Evolutionary conservation across 2,113 vertebrate genomes (phyloP), one percentile per base, ranked within the genome.

Genomic region (Sinocyclocheilus anshuiensis): DNA sequence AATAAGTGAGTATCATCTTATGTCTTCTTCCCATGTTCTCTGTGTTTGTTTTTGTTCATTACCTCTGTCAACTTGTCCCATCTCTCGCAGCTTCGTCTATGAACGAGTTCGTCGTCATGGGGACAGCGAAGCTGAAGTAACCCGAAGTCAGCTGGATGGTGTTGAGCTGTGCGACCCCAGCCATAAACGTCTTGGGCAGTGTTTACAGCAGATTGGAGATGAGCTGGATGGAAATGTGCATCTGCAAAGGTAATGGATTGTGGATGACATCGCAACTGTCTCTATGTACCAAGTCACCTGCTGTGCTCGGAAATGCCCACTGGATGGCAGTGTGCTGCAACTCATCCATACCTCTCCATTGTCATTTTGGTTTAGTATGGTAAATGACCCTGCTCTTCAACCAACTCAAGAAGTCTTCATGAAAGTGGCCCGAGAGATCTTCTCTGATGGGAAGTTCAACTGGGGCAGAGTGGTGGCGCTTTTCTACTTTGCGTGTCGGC

Each of bases 391-490:
- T 0, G 90, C 95, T 12, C 90, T 96, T 53, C 86, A 42, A 55
- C 94, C 95, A 1, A 89, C 91, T 5, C 94, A 95, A 13, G 96
- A 98, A 0, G 91, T 96, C 20, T 98, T 98, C 78, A 83, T 97
- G 86, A 95, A 87, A 71, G 97, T 98, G 55, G 97, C 97, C 0
- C 7, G 88, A 0, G 95, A 97, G 79, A 97, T 98, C 92, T 98
- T 98, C 88, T 93, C 96, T 0, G 97, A 98, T 8, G 96, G 96
- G 86, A 96, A 94, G 91, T 97, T 97, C 90, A 98, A 97, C 93
- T 98, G 97, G 97, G 97, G 97, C 85, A 93, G 97, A 0, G 97
- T 98, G 33, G 97, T 98, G 1, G 95, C 97, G 0, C 88, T 98
- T 0, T 98, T 98, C 91, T 98, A 97, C 93, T 98, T 98, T 81